Conservation (phyloP, 2,888 invertebrate species). For the Diarsia brunnea region DNA sequence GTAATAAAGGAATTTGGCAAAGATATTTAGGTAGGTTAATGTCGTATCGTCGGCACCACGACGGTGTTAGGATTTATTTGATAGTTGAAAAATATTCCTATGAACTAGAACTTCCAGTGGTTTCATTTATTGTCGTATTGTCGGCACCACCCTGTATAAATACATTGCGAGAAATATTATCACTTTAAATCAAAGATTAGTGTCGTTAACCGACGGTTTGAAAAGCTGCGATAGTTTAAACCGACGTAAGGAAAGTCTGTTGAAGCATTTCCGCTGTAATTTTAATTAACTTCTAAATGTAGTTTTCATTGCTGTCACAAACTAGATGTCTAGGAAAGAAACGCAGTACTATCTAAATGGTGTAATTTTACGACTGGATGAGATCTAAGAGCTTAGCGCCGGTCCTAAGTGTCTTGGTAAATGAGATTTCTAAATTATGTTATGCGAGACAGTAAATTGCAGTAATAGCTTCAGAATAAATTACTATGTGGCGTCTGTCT, state of each 20-base stretch:
- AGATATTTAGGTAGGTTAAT: no score
- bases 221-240: neutral
- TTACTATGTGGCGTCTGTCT: slow-evolving; percentile 21
- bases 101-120: no score
- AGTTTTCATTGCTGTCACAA: neutral
- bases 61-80: no score
- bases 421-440: slow-evolving; percentile 54
- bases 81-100: no score
- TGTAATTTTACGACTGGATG: slow-evolving; percentile 30
- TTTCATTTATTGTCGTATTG: no score
- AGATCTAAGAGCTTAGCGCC: slow-evolving; percentile 30
- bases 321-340: neutral
- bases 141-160: no score
- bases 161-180: neutral
- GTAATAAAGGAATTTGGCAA: no score
- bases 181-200: neutral
- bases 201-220: no score
- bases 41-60: no score
- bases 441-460: slow-evolving; percentile 47
- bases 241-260: neutral
- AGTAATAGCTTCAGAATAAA: slow-evolving; percentile 45
- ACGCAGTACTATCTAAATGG: slow-evolving; percentile 8
- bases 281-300: neutral
- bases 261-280: slow-evolving; percentile 1
- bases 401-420: slow-evolving; percentile 25